These are phyloP conservation scores for Proterorhinus semilunaris DNA, from an alignment of 2,113 vertebrate genomes.

Conservation along the genomic window DNA sequence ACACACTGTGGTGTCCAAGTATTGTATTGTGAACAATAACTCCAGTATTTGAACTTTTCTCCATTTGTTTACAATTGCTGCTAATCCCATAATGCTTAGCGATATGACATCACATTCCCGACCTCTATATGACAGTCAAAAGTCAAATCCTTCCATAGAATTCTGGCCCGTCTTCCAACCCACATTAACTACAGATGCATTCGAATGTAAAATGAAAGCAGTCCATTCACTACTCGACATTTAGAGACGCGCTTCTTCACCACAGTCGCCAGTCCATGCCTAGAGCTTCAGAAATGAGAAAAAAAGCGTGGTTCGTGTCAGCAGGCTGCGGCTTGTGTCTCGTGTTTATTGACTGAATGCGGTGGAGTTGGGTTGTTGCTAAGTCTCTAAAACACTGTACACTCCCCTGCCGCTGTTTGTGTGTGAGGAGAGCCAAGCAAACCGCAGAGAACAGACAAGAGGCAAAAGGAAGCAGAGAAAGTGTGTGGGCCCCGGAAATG, in stretches of 20 bases:
- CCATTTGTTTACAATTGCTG: too few species aligned
- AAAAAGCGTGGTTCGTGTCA: background rate
- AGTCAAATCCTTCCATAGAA: too few species aligned
- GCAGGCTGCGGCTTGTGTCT: constrained; percentile 8
- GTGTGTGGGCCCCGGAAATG: background rate
- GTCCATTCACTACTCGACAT: background rate
- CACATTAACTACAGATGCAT: too few species aligned
- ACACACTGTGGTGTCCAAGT: too few species aligned
- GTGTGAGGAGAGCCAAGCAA: background rate
- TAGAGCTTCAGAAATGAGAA: too few species aligned
- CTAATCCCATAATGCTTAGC: too few species aligned
- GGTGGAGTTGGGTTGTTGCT: constrained; percentile 1
- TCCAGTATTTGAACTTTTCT: too few species aligned
- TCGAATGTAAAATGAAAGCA: too few species aligned
- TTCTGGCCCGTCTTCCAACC: too few species aligned
- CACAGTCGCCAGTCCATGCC: background rate
- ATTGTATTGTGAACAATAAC: too few species aligned
- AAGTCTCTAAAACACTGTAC: constrained; percentile 2
- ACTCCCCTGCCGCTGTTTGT: constrained; percentile 1
- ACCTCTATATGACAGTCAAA: too few species aligned
- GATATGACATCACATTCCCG: too few species aligned
- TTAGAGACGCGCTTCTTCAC: background rate
- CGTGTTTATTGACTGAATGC: background rate
- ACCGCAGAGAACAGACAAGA: constrained; percentile 5
- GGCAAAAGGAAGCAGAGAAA: background rate